These are phyloP conservation scores for Euplexia lucipara DNA, from an alignment of 2,888 invertebrate species.

Conservation along the genomic window DNA sequence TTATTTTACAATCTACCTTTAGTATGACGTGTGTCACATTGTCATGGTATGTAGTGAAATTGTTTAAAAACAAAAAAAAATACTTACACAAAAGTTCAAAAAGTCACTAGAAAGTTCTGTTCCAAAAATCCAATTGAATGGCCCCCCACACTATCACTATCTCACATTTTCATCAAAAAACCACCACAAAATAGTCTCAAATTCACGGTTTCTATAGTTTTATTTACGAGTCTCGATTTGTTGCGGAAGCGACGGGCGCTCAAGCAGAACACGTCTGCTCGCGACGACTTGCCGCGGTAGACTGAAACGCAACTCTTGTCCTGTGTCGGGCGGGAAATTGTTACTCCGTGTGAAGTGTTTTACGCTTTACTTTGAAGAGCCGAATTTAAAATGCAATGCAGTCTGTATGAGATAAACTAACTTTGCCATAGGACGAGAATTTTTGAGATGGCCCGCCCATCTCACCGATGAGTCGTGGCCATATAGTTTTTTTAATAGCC, in stretches of 20 bases:
- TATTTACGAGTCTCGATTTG: conserved; percentile 11
- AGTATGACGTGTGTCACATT: too few species aligned
- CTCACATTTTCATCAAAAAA: conserved; percentile 21
- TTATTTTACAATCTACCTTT: not conserved
- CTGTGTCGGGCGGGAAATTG: conserved; percentile 12
- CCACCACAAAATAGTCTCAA: conserved; percentile 10
- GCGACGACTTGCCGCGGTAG: conserved; percentile 19
- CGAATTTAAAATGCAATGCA: too few species aligned
- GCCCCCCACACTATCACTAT: conserved; percentile 30
- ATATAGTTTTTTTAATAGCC: too few species aligned
- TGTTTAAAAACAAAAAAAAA: not conserved
- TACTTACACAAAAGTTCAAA: conserved; percentile 47
- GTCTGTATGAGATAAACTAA: not conserved
- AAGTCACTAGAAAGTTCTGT: conserved; percentile 4
- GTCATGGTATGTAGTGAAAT: too few species aligned
- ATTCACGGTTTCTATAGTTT: conserved; percentile 17
- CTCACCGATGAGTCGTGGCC: too few species aligned
- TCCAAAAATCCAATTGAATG: conserved; percentile 41
- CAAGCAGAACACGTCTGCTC: conserved; percentile 16
- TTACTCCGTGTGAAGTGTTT: conserved; percentile 4
- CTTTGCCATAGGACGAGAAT: too few species aligned
- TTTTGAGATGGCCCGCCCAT: too few species aligned
- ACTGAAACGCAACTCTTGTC: conserved; percentile 26
- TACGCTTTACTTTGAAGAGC: not conserved
- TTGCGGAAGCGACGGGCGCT: not conserved